These are phyloP conservation scores for Tuta absoluta DNA, from an alignment of 2,888 invertebrate species.

Conservation along the genomic window DNA sequence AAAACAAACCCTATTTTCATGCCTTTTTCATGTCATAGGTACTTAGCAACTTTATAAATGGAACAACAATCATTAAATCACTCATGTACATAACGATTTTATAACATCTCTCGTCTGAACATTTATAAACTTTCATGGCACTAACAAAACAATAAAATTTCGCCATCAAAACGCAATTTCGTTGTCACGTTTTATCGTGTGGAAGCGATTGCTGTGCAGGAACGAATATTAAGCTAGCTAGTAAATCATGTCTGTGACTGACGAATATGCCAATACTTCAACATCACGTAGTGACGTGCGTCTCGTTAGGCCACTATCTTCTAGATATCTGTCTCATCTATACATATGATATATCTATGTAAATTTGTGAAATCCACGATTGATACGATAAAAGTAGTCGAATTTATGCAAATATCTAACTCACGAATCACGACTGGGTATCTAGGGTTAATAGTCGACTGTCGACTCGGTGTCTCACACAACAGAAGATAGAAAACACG, in stretches of 20 bases:
- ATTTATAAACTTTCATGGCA: neutral
- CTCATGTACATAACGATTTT: neutral
- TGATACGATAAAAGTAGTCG: too few species aligned
- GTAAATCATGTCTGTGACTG: neutral
- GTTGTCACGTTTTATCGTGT: slow-evolving; percentile 2
- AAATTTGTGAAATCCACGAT: too few species aligned
- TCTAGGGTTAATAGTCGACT: too few species aligned
- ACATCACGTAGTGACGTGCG: neutral
- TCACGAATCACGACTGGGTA: too few species aligned
- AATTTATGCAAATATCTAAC: too few species aligned
- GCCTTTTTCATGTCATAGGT: too few species aligned
- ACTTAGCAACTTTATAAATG: too few species aligned
- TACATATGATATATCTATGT: too few species aligned
- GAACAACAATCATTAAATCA: too few species aligned
- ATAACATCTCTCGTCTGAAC: neutral
- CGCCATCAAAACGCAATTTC: slow-evolving; percentile 1
- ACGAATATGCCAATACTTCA: neutral
- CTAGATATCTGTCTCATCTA: neutral
- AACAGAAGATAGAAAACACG: too few species aligned
- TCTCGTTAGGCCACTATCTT: neutral
- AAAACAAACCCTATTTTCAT: too few species aligned
- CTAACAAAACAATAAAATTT: slow-evolving; percentile 7
- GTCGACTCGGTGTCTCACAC: too few species aligned
- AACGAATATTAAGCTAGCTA: neutral
- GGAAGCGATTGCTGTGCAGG: neutral